Evolutionary conservation across 2,113 vertebrate species (phyloP), one percentile per base, ranked within the genome.

Genomic region (Pterocles burchelli): DNA sequence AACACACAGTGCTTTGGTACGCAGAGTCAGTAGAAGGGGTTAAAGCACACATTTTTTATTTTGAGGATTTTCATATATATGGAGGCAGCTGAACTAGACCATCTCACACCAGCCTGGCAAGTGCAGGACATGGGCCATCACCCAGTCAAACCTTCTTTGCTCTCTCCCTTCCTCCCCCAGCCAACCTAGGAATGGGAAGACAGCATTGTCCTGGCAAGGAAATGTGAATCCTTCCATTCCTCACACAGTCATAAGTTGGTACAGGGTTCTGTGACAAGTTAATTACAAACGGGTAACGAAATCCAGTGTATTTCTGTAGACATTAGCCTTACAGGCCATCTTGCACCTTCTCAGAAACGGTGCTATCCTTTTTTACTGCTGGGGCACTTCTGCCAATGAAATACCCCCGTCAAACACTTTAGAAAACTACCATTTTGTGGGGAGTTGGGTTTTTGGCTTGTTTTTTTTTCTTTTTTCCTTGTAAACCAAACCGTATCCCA

Each of bases 211-310:
- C 96, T 57, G 45, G 79, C 76, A 80, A 77, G 80, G 94, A 94
- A 96, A 96, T 74, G 89, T 80, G 83, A 94, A 96, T 95, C 97
- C 94, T 97, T 90, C 90, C 93, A 96, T 82, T 89, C 74, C 87
- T 72, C 76, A 84, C 82, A 98, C 98, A 98, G 98, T 98, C 98
- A 75, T 98, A 98, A 98, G 96, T 97, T 98, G 97, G 98, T 98
- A 98, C 98, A 98, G 98, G 97, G 96, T 97, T 97, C 96, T 96
- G 74, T 85, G 88, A 94, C 88, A 38, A 58, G 54, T 57, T 52
- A 51, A 61, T 46, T 71, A 63, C 20, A 83, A 36, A 82, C 11
- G 45, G 59, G 25, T 36, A 79, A 94, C 25, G 94, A 85, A 90
- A 82, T 48, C 83, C 61, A 96, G 70, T 59, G 46, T 26, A 43